Conservation (phyloP, 1,140 invertebrate species). For the Procambarus virginalis region DNA sequence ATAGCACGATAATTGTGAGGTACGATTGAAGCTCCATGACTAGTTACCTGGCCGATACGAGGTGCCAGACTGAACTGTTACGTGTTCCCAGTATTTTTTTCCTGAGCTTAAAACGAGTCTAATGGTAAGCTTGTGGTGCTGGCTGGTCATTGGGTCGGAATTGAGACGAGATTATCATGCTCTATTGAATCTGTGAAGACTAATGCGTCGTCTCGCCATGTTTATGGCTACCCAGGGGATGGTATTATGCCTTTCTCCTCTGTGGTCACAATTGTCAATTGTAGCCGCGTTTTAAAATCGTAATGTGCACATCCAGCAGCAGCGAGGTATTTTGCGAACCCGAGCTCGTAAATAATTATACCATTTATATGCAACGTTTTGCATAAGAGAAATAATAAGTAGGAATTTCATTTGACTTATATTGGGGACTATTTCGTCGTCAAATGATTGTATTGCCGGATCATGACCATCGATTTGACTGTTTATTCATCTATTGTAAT, state of each 20-base stretch:
- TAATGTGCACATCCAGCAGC: neutral
- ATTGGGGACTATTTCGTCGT: no score
- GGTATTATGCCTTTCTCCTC: neutral
- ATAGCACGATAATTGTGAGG: neutral
- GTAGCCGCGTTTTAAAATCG: neutral
- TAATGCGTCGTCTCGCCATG: neutral
- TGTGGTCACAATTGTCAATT: neutral
- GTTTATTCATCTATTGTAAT: no score
- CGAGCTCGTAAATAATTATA: neutral
- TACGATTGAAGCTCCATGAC: neutral
- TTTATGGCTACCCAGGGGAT: neutral
- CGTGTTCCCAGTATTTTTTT: neutral
- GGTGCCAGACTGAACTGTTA: neutral
- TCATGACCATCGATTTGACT: no score
- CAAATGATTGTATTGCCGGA: no score
- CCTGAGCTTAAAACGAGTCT: neutral
- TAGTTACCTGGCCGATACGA: slow-evolving; percentile 4
- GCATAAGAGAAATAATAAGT: no score
- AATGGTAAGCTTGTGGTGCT: neutral
- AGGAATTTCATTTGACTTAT: no score
- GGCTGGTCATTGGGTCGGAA: slow-evolving; percentile 3
- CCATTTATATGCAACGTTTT: neutral
- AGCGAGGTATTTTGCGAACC: neutral
- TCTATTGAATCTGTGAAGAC: neutral
- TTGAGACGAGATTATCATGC: neutral